phyloP scores from a whole-genome alignment of 2,888 invertebrate genomes.

The Merodon equestris region DNA sequence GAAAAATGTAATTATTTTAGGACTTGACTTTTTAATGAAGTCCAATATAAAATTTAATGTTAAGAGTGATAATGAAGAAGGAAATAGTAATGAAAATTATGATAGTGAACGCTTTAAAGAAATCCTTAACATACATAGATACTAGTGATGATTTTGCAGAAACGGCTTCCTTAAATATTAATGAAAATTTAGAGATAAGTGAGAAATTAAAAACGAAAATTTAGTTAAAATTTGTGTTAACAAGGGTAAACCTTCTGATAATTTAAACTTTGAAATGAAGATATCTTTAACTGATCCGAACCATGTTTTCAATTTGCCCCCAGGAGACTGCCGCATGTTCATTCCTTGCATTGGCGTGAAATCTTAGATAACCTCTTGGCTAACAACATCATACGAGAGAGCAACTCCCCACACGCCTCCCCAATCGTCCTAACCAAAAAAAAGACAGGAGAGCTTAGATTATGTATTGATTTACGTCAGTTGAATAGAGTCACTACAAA shows the following conservation, averaged over 20 bases:
- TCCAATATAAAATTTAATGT: too few species aligned
- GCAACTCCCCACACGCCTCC: conserved; percentile 64
- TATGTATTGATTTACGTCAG: too few species aligned
- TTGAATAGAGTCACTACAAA: too few species aligned
- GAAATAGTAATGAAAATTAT: neutral
- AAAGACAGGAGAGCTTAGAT: conserved; percentile 57
- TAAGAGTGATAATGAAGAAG: too few species aligned
- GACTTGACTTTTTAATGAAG: too few species aligned
- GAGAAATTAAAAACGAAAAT: neutral
- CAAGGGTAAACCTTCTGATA: neutral
- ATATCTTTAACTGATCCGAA: neutral
- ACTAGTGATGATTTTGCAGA: neutral
- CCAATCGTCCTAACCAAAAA: conserved; percentile 62
- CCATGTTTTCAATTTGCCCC: conserved; percentile 36
- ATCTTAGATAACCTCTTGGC: conserved; percentile 41
- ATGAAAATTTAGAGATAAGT: neutral
- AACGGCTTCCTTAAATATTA: neutral
- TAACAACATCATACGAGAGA: too few species aligned
- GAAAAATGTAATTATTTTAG: too few species aligned
- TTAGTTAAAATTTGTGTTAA: neutral
- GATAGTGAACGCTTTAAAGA: neutral
- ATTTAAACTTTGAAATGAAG: neutral
- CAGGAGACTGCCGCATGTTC: conserved; percentile 26
- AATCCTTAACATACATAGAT: neutral
- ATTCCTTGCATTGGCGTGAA: conserved; percentile 24